phyloP scores from a whole-genome alignment of 2,113 vertebrate genomes.

The Poecile atricapillus region DNA sequence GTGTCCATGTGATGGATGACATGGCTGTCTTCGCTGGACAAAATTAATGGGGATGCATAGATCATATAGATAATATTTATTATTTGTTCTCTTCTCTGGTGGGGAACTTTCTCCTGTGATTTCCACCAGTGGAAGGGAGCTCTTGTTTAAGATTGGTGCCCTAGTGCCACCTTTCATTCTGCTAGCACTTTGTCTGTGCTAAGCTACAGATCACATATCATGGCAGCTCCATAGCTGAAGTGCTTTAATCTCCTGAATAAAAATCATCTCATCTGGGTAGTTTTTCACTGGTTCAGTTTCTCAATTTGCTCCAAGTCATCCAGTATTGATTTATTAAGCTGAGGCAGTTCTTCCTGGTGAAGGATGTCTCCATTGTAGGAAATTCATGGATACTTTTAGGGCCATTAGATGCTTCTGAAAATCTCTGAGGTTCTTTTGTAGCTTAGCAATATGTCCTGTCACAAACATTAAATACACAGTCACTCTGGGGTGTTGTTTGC shows the following conservation, averaged over 20 bases:
- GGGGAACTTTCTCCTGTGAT: not conserved
- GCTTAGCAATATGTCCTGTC: not conserved
- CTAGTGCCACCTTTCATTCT: not conserved
- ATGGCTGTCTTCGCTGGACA: not conserved
- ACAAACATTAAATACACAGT: not conserved
- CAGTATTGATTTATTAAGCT: not conserved
- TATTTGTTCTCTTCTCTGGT: not conserved
- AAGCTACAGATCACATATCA: not conserved
- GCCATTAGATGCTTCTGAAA: not conserved
- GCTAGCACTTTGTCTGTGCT: fast-evolving
- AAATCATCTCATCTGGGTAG: not conserved
- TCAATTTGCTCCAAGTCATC: not conserved
- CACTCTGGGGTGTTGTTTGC: not conserved
- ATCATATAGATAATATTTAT: not conserved
- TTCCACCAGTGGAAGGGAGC: not conserved
- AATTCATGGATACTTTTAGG: not conserved
- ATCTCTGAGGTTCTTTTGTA: not conserved
- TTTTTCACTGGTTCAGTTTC: not conserved
- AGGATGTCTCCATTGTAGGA: not conserved
- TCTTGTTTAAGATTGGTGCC: not conserved
- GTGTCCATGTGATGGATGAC: not conserved
- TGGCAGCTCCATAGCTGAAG: not conserved
- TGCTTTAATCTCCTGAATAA: not conserved
- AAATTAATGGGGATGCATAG: not conserved
- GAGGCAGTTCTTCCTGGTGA: not conserved